A percentile compares a stretch with the other conserved stretches of the same genome.
These are phyloP conservation scores for Spisula solida DNA, from an alignment of 2,888 invertebrate genomes.

Conservation along the genomic window DNA sequence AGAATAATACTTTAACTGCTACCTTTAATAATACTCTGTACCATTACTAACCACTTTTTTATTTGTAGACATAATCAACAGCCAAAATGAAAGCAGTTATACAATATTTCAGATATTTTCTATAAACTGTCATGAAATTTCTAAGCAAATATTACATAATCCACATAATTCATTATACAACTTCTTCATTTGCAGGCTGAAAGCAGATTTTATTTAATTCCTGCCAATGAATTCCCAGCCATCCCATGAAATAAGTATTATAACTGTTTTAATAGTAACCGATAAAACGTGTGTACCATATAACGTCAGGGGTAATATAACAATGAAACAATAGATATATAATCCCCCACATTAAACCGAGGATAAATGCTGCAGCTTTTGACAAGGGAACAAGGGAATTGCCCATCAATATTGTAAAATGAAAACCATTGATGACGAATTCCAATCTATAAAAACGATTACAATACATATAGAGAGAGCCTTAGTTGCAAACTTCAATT, in stretches of 20 bases:
- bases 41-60: too few relatives aligned
- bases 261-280: slow-evolving; percentile 21
- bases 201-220: slow-evolving; percentile 43
- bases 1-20: too few relatives aligned
- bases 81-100: too few relatives aligned
- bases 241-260: slow-evolving; percentile 44
- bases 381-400: slow-evolving; percentile 43
- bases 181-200: background rate
- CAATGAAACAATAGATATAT: slow-evolving; percentile 38
- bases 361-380: slow-evolving; percentile 31
- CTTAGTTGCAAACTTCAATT: slow-evolving; percentile 24
- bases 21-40: too few relatives aligned
- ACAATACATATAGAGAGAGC: slow-evolving; percentile 29
- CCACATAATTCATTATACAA: background rate
- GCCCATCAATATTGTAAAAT: slow-evolving; percentile 26
- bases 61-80: too few relatives aligned
- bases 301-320: slow-evolving; percentile 48
- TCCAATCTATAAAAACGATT: slow-evolving; percentile 37
- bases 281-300: slow-evolving; percentile 34
- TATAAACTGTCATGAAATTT: slow-evolving; percentile 7
- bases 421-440: slow-evolving; percentile 39
- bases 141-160: background rate
- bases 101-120: background rate
- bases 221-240: background rate
- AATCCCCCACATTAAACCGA: slow-evolving; percentile 29